Evolutionary conservation across 2,113 vertebrate species (phyloP).

Genomic region (Piaya cayana): DNA sequence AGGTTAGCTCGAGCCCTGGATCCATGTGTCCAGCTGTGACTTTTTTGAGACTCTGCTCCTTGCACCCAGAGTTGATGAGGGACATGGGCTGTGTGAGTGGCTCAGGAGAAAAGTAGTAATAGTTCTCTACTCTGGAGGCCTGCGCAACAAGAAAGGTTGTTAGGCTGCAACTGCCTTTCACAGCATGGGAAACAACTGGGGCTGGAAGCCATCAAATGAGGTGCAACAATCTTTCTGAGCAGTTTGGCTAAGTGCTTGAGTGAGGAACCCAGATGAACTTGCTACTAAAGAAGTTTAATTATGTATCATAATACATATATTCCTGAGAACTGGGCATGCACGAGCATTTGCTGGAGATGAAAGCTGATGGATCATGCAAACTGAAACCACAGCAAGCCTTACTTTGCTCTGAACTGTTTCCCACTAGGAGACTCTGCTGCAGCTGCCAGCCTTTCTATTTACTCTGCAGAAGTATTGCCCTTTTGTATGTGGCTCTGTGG

Average conservation of each 20-base stretch:
- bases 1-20: not conserved
- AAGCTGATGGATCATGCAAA: not conserved
- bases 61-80: not conserved
- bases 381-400: not conserved
- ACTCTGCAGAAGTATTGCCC: not conserved
- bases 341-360: not conserved
- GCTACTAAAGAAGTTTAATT: not conserved
- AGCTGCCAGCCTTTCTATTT: not conserved
- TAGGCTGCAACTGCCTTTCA: not conserved
- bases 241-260: not conserved
- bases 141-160: not conserved
- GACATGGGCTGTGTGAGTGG: not conserved
- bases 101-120: not conserved
- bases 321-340: not conserved
- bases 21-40: not conserved
- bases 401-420: not conserved
- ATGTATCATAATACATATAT: not conserved
- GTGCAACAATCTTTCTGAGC: not conserved
- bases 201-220: not conserved
- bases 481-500: not conserved
- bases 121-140: not conserved
- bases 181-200: not conserved
- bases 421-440: not conserved
- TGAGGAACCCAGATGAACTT: not conserved
- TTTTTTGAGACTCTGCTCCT: rapidly evolving